Conservation (phyloP, 2,797 vertebrate genomes). For the Muraenolepis orangiensis region DNA sequence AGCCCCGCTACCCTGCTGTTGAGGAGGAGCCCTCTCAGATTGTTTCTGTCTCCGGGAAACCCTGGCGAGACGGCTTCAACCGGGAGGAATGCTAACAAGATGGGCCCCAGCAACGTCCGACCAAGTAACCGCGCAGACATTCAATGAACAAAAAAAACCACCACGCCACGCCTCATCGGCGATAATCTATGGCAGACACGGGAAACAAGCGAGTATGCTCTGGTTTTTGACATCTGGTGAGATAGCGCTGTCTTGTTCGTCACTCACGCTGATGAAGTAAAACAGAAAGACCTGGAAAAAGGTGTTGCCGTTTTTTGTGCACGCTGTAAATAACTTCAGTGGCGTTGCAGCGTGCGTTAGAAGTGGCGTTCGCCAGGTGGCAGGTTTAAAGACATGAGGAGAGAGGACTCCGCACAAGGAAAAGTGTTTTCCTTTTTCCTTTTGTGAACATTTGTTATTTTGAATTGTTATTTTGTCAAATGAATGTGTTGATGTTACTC, state of each 20-base stretch:
- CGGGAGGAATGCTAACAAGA: slow-evolving; percentile 57
- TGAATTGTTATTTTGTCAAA: not conserved
- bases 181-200: slow-evolving; percentile 51
- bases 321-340: slow-evolving; percentile 1
- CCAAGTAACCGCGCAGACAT: slow-evolving; percentile 37
- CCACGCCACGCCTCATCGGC: slow-evolving; percentile 46
- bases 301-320: not conserved
- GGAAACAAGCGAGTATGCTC: slow-evolving; percentile 33
- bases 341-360: not conserved
- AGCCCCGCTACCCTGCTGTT: slow-evolving; percentile 46
- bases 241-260: slow-evolving; percentile 51
- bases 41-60: slow-evolving; percentile 61
- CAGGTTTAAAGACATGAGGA: not conserved
- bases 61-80: slow-evolving; percentile 44
- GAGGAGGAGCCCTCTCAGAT: slow-evolving; percentile 60
- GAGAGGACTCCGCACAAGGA: not conserved
- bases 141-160: slow-evolving; percentile 24
- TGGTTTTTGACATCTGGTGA: slow-evolving; percentile 47
- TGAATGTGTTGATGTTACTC: not conserved
- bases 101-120: slow-evolving; percentile 43
- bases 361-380: not conserved
- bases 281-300: not conserved
- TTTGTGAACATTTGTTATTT: not conserved
- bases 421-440: not conserved
- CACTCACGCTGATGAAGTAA: slow-evolving; percentile 33